These are phyloP conservation scores for Sanderia malayensis DNA, from an alignment of 30 jellyfish, hydroid and myxozoan species.

Conservation along the genomic window DNA sequence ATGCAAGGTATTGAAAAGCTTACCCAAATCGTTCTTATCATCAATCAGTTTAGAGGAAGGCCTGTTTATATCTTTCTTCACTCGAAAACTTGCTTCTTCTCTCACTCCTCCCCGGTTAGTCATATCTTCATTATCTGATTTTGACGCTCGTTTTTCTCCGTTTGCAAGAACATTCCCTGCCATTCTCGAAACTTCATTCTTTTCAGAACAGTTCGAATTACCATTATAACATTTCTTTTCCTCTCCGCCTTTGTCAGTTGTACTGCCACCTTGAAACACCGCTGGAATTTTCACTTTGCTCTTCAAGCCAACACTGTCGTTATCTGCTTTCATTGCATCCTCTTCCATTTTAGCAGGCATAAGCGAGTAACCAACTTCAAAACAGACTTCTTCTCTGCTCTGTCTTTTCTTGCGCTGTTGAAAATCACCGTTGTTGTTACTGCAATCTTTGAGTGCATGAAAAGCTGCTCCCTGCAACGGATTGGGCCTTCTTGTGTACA, in stretches of 20 bases:
- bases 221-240: background rate
- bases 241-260: too few relatives aligned
- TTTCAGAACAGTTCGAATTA: too few relatives aligned
- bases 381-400: conserved; percentile 8
- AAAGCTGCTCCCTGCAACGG: conserved; percentile 24
- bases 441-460: conserved; percentile 21
- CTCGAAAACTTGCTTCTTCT: background rate
- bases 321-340: background rate
- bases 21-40: conserved; percentile 39
- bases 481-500: conserved; percentile 40
- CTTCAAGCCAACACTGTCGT: background rate
- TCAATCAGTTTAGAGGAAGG: conserved; percentile 55
- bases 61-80: conserved; percentile 11
- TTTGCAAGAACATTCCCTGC: background rate
- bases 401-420: conserved; percentile 28
- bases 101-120: background rate
- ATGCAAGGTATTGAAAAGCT: conserved; percentile 39
- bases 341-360: background rate
- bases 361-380: conserved; percentile 37
- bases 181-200: background rate
- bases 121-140: background rate
- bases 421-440: conserved; percentile 13
- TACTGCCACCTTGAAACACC: background rate
- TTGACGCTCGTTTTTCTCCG: background rate
- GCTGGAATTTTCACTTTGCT: background rate